A percentile compares a stretch with the other conserved stretches of the same genome.
These are phyloP conservation scores for Smutsia temminckii DNA, from an alignment of 2,797 vertebrate species.

Conservation along the genomic window DNA sequence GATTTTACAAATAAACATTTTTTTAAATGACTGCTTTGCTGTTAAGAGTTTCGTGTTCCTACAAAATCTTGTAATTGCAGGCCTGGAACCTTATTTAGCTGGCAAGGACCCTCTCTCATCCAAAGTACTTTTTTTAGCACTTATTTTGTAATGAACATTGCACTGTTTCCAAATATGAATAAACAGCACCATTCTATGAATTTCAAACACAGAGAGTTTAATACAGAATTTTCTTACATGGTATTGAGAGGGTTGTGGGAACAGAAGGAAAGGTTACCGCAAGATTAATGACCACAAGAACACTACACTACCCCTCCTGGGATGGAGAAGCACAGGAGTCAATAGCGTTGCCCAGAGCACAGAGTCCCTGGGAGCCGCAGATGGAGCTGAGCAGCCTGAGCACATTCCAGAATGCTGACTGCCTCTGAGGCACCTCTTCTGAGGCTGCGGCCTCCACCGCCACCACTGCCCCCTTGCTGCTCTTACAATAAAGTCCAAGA, in stretches of 20 bases:
- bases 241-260: neutral
- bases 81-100: neutral
- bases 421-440: neutral
- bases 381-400: neutral
- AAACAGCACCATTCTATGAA: neutral
- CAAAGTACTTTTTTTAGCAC: neutral
- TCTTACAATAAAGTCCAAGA: neutral
- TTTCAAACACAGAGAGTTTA: neutral
- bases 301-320: neutral
- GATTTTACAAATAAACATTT: neutral
- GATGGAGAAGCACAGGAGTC: neutral
- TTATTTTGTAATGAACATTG: neutral
- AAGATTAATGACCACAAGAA: neutral
- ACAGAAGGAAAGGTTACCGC: neutral
- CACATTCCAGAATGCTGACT: neutral
- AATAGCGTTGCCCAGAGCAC: neutral
- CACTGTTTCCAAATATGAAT: neutral
- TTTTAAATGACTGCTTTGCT: conserved; percentile 29
- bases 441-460: neutral
- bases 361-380: too few relatives aligned
- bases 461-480: neutral
- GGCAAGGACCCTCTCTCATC: neutral
- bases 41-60: neutral
- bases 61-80: neutral
- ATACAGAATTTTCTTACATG: neutral